Evolutionary conservation across 2,888 invertebrate genomes (phyloP).

Genomic region (Buathra laborator): DNA sequence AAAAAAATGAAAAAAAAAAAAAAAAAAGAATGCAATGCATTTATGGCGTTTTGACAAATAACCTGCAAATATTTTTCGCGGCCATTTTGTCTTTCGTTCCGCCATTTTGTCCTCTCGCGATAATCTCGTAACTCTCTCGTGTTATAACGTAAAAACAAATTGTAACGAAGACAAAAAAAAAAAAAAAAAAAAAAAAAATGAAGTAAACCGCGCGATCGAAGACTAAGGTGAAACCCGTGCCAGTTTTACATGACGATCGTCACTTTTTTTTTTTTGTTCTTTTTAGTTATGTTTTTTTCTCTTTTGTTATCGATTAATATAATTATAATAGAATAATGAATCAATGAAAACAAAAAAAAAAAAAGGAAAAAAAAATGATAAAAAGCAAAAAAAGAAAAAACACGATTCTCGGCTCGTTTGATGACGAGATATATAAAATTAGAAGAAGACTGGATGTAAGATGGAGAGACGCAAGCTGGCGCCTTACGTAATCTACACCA

Average conservation of each 20-base stretch:
- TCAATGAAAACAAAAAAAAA: conserved; percentile 17
- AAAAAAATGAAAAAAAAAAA: conserved; percentile 1
- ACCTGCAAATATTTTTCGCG: conserved; percentile 42
- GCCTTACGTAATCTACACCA: conserved; percentile 63
- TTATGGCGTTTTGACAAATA: conserved; percentile 36
- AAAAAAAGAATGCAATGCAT: conserved; percentile 11
- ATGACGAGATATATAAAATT: conserved; percentile 8
- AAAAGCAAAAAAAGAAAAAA: conserved; percentile 28
- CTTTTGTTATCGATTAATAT: conserved; percentile 62
- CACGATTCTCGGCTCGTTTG: conserved; percentile 38
- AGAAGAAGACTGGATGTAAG: conserved; percentile 38
- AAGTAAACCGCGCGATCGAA: conserved; percentile 12
- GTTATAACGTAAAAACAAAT: conserved; percentile 14
- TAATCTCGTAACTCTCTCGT: conserved; percentile 14
- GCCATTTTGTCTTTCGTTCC: conserved; percentile 51
- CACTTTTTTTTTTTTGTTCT: conserved; percentile 43
- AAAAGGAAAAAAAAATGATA: conserved; percentile 20
- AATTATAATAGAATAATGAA: conserved; percentile 63
- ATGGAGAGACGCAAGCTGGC: conserved; percentile 61
- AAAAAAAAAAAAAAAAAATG: too few species aligned
- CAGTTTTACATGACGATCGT: conserved; percentile 62
- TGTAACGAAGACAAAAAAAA: background rate
- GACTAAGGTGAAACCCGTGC: conserved; percentile 58
- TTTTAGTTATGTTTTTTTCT: conserved; percentile 58
- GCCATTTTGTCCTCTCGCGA: conserved; percentile 13